Evolutionary conservation across 1,140 invertebrate genomes (phyloP).

Genomic region (Drosophila ironensis): DNA sequence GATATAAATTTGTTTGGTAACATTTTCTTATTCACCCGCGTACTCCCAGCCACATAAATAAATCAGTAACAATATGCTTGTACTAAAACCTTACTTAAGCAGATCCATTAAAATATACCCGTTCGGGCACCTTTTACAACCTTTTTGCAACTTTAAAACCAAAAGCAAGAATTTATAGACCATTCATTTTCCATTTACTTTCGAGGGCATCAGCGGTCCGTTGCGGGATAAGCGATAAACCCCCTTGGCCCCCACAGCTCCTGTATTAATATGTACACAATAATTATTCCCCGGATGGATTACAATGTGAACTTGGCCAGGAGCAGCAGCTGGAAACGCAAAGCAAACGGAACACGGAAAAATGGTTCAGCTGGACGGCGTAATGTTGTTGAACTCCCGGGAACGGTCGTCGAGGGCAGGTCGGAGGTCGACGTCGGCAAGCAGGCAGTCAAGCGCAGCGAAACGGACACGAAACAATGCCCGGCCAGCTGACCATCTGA

Average conservation of each 20-base stretch:
- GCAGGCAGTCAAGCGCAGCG: constrained; percentile 45
- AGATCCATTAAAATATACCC: neutral
- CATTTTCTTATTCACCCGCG: no score
- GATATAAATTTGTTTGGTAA: no score
- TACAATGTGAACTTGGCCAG: constrained; percentile 66
- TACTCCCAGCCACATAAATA: neutral
- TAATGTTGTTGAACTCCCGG: constrained; percentile 54
- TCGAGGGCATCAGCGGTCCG: constrained; percentile 34
- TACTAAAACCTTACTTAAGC: neutral
- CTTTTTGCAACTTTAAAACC: constrained; percentile 29
- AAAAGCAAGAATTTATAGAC: constrained; percentile 55
- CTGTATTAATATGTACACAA: constrained; percentile 79
- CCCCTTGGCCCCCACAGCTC: constrained; percentile 47
- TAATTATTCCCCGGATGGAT: constrained; percentile 78
- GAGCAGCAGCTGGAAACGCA: constrained; percentile 41
- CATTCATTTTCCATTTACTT: constrained; percentile 57
- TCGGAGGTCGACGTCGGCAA: constrained; percentile 2
- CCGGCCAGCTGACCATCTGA: constrained; percentile 7
- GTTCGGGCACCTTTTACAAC: constrained; percentile 8
- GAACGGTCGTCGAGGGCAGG: neutral
- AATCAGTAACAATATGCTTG: neutral
- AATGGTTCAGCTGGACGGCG: constrained; percentile 49
- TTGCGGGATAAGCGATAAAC: constrained; percentile 57
- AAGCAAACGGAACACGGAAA: constrained; percentile 46
- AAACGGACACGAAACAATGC: constrained; percentile 57